phyloP scores from a whole-genome alignment of 2,113 vertebrate genomes.

The Indicator indicator region DNA sequence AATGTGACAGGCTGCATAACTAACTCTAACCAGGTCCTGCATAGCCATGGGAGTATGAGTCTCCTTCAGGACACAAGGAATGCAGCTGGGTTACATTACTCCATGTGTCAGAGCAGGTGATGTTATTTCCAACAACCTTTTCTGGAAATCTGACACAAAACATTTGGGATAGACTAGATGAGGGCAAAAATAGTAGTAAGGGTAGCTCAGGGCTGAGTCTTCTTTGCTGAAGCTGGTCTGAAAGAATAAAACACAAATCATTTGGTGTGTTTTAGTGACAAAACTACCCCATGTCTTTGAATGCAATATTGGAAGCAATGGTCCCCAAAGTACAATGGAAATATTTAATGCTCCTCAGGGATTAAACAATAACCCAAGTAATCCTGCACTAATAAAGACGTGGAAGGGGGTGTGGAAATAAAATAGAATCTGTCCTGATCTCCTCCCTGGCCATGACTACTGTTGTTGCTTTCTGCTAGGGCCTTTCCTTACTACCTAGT shows the following conservation, averaged over 20 bases:
- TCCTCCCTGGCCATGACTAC: not conserved
- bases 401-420: not conserved
- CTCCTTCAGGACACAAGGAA: slow-evolving; percentile 29
- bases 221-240: not conserved
- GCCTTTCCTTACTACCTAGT: not conserved
- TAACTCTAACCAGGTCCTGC: not conserved
- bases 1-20: not conserved
- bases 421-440: not conserved
- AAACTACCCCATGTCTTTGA: not conserved
- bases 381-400: not conserved
- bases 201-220: not conserved
- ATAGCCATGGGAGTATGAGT: not conserved
- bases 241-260: not conserved
- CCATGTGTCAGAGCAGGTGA: slow-evolving; percentile 20
- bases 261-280: not conserved
- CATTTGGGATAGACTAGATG: not conserved
- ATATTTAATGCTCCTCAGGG: not conserved
- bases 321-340: not conserved
- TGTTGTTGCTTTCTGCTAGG: not conserved
- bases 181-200: not conserved
- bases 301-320: not conserved
- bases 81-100: slow-evolving; percentile 36
- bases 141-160: not conserved
- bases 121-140: not conserved
- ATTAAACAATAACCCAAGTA: not conserved